These are phyloP conservation scores for Diabrotica balteata DNA, from an alignment of 2,888 invertebrate species.

Conservation along the genomic window DNA sequence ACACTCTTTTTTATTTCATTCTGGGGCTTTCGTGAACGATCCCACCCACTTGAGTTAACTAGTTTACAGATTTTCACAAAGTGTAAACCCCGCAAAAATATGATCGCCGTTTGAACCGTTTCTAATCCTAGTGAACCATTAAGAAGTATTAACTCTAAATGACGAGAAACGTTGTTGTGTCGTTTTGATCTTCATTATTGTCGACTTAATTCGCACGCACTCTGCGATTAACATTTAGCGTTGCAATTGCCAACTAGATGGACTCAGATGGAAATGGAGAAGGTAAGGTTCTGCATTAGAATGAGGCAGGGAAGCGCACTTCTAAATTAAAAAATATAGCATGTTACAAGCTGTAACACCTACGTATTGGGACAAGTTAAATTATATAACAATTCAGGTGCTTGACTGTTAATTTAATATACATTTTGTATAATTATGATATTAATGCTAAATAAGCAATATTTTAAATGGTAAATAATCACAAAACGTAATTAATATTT, in stretches of 20 bases:
- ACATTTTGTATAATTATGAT: too few species aligned
- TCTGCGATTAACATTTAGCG: constrained; percentile 55
- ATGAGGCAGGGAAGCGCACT: neutral
- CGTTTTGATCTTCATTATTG: constrained; percentile 58
- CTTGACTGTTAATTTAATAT: too few species aligned
- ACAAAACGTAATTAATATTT: too few species aligned
- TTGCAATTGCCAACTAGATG: constrained; percentile 48
- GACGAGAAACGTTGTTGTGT: constrained; percentile 50
- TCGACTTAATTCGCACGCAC: constrained; percentile 58
- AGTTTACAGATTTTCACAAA: constrained; percentile 12
- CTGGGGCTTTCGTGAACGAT: neutral
- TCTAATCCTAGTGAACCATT: constrained; percentile 39
- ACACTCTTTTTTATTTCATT: neutral
- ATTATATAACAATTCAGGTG: too few species aligned
- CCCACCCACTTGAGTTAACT: neutral
- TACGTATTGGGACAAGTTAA: too few species aligned
- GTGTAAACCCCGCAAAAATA: constrained; percentile 15
- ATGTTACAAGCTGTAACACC: too few species aligned
- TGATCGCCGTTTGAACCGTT: constrained; percentile 8
- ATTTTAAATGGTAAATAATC: too few species aligned
- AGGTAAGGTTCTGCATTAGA: constrained; percentile 9
- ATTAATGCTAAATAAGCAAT: too few species aligned
- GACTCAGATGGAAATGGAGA: constrained; percentile 11
- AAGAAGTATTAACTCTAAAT: constrained; percentile 48
- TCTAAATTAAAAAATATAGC: neutral